Conservation (phyloP, 2,797 vertebrate genomes). For the Phalloptychus januarius region DNA sequence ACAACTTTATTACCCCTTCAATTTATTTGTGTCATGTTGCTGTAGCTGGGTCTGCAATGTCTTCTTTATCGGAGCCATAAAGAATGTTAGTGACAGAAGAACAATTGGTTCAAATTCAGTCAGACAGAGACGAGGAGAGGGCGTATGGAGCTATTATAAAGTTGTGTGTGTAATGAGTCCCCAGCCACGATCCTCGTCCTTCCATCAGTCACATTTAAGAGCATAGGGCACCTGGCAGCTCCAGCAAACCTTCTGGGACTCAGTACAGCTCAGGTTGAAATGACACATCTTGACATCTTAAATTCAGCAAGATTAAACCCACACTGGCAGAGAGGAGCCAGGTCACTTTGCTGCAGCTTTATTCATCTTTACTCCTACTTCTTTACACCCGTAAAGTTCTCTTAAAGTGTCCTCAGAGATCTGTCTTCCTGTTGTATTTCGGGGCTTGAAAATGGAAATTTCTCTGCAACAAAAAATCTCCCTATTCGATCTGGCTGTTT, state of each 20-base stretch:
- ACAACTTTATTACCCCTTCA: slow-evolving; percentile 66
- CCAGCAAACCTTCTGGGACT: slow-evolving; percentile 61
- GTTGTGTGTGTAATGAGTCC: slow-evolving; percentile 72
- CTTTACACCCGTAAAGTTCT: slow-evolving; percentile 22
- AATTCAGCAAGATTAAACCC: slow-evolving; percentile 78
- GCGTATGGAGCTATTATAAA: slow-evolving; percentile 69
- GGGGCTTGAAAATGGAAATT: slow-evolving; percentile 55
- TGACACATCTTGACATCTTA: slow-evolving; percentile 79
- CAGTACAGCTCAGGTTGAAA: slow-evolving; percentile 68
- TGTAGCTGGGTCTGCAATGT: slow-evolving; percentile 49
- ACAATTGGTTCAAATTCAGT: slow-evolving; percentile 74
- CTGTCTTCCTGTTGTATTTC: slow-evolving; percentile 57
- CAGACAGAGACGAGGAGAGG: slow-evolving; percentile 51
- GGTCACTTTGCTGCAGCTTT: slow-evolving; percentile 46
- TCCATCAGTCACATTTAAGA: slow-evolving; percentile 81
- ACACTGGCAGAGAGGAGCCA: slow-evolving; percentile 51
- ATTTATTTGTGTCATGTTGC: slow-evolving; percentile 67
- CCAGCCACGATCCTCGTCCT: slow-evolving; percentile 62
- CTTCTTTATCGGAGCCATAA: slow-evolving; percentile 77
- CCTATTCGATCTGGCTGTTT: neutral
- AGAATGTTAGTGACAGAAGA: slow-evolving; percentile 70
- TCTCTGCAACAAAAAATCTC: neutral
- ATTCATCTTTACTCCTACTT: slow-evolving; percentile 44
- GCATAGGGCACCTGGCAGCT: slow-evolving; percentile 52
- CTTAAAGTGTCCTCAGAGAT: slow-evolving; percentile 63